Evolutionary conservation across 92 coral and sea anemone species (phyloP).

Genomic region (Blastomussa wellsi): DNA sequence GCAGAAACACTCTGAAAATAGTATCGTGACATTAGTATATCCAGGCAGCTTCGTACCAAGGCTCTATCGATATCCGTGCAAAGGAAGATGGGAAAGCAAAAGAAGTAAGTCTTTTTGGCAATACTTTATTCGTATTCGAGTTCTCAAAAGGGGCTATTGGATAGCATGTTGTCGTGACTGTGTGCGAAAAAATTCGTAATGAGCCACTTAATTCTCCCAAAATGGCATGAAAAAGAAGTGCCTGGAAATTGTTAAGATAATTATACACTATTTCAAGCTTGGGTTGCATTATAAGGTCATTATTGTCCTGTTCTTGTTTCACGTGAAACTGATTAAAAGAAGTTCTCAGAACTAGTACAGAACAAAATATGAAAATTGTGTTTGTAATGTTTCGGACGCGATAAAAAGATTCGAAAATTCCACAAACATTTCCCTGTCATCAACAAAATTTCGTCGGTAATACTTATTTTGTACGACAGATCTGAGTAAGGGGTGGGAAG

Average conservation of each 20-base stretch:
- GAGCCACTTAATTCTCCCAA: too few relatives aligned
- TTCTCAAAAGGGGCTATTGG: too few relatives aligned
- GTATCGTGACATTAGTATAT: background rate
- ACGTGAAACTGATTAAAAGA: too few relatives aligned
- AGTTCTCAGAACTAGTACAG: background rate
- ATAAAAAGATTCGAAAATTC: background rate
- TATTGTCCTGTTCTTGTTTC: too few relatives aligned
- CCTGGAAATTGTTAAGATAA: too few relatives aligned
- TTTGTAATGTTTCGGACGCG: background rate
- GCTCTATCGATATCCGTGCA: background rate
- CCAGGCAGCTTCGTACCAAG: too few relatives aligned
- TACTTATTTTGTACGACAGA: background rate
- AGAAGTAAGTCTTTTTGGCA: background rate
- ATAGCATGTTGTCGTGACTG: background rate
- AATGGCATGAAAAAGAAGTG: too few relatives aligned
- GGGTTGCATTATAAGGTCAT: too few relatives aligned
- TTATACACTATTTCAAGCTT: too few relatives aligned
- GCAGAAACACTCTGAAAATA: constrained; percentile 41
- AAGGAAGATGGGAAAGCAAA: background rate
- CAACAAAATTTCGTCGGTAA: background rate
- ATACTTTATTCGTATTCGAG: too few relatives aligned
- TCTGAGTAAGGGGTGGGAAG: background rate
- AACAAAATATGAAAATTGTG: background rate
- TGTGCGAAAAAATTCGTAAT: too few relatives aligned
- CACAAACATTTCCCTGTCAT: background rate